Base-by-base conservation (phyloP, 2,113 vertebrate species). In the Panurus biarmicus region DNA sequence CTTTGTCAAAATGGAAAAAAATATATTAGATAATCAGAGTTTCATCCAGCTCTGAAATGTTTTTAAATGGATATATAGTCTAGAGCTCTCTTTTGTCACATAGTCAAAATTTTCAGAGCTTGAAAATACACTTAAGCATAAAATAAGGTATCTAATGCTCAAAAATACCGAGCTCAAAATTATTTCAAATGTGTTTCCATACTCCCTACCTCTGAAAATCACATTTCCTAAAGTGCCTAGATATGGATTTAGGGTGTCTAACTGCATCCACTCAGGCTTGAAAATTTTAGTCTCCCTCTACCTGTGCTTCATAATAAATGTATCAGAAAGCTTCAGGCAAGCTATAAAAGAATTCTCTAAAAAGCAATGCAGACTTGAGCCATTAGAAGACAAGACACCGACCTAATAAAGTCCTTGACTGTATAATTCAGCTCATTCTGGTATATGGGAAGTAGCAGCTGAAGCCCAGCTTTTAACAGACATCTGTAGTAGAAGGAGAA, bases 301-400 rank as follows among this genome's bases (percentile, higher is more conserved):
- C 90, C 85, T 83, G 51, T 80, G 72, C 88, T 92, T 90, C 75
- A 29, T 93, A 90, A 94, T 90, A 95, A 92, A 95, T 93, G 88
- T 66, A 93, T 70, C 75, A 73, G 78, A 93, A 95, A 91, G 67
- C 50, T 91, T 85, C 79, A 91, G 79, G 87, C 53, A 85, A 88
- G 92, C 82, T 88, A 77, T 93, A 86, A 93, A 93, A 93, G 79
- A 78, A 40, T 80, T 73, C 88, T 88, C 44, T 66, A 74, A 83
- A 95, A 92, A 85, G 60, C 47, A 44, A 16, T 54, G 64, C 60
- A 64, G 79, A 66, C 60, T 58, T 86, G 75, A 79, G 48, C 94
- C 60, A 58, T 85, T 88, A 84, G 79, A 80, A 85, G 76, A 77
- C 0, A 45, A 69, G 78, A 73, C 67, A 86, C 17, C 6, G 5